Evolutionary conservation across 2,888 invertebrate genomes (phyloP).

Genomic region (Plebejus argus): DNA sequence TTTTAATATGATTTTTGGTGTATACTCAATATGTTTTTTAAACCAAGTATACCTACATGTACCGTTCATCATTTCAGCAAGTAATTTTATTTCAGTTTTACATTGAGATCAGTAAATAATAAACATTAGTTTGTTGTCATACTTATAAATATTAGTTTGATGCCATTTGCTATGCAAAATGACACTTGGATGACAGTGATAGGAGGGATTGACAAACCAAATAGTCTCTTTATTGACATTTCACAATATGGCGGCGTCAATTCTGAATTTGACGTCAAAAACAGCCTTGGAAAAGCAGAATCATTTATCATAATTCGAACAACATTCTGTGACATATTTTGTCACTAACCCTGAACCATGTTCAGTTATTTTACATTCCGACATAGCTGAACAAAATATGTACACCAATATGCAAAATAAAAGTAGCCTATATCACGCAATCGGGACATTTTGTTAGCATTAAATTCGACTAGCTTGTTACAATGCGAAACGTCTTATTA

Average conservation of each 20-base stretch:
- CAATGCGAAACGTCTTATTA: slow-evolving; percentile 47
- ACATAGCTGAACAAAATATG: slow-evolving; percentile 9
- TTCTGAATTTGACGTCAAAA: neutral
- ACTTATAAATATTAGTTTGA: no score
- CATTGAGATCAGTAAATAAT: no score
- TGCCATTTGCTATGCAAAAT: no score
- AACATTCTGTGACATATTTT: neutral
- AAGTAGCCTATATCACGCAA: slow-evolving; percentile 74
- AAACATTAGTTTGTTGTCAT: no score
- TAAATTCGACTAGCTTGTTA: slow-evolving; percentile 58
- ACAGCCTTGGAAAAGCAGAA: neutral
- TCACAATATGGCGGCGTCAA: neutral
- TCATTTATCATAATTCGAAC: neutral
- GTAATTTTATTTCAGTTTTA: no score
- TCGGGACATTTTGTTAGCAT: slow-evolving; percentile 76
- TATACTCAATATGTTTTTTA: no score
- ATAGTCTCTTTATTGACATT: no score
- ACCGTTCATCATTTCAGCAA: no score
- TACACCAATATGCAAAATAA: slow-evolving; percentile 68
- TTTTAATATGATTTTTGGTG: no score
- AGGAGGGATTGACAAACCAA: no score
- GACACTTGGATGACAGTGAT: no score
- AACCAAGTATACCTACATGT: no score
- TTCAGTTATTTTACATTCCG: neutral
- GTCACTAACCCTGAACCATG: slow-evolving; percentile 7